These are phyloP conservation scores for Morinoia aosen DNA, from an alignment of 2,888 invertebrate genomes.

Conservation along the genomic window DNA sequence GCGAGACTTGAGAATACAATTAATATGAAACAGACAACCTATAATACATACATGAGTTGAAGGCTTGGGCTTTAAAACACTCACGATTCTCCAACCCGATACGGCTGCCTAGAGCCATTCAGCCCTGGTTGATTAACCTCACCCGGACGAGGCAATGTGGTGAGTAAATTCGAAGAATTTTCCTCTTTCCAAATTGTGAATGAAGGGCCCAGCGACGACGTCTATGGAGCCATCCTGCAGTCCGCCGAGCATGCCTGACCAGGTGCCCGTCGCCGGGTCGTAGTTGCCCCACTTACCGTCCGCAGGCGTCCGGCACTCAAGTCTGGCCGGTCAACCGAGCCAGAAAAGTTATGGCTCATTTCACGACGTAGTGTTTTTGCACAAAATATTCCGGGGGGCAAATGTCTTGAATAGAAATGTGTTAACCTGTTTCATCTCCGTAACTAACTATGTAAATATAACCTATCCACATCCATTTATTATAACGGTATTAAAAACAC, in stretches of 20 bases:
- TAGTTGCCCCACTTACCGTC: constrained; percentile 11
- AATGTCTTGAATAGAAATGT: no score
- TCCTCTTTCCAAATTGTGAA: not conserved
- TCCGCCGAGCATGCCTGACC: not conserved
- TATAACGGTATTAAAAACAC: no score
- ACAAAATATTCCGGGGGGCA: no score
- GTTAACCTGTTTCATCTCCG: no score
- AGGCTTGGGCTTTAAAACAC: no score
- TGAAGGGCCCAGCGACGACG: not conserved
- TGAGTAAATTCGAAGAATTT: not conserved
- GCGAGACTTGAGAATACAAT: no score
- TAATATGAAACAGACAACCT: no score
- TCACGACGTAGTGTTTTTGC: not conserved
- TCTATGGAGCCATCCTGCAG: not conserved
- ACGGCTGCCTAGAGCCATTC: not conserved
- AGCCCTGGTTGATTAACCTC: not conserved
- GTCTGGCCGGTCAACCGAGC: not conserved
- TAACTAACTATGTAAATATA: no score
- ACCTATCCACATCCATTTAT: no score
- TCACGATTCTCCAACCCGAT: no score
- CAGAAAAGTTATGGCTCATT: not conserved
- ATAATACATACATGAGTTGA: no score
- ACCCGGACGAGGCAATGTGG: not conserved
- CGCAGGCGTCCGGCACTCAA: not conserved
- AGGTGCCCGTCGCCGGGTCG: not conserved